Evolutionary conservation across 2,888 invertebrate species (phyloP), one percentile per base, ranked within the genome.

Genomic region (Troides aeacus): DNA sequence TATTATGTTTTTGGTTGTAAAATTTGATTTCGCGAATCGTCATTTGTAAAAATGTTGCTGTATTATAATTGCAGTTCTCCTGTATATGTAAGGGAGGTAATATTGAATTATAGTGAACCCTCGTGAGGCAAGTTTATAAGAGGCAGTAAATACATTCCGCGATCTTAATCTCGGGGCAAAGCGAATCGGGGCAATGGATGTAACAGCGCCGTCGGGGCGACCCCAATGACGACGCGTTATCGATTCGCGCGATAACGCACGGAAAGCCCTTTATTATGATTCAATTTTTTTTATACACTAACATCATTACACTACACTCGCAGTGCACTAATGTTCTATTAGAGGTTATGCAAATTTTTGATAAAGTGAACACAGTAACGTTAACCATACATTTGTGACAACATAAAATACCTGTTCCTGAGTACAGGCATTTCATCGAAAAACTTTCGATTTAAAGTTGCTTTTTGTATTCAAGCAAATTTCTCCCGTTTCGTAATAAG

Each of bases 141-240:
- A 67, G 74, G 78, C 75, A 74, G 72, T 74, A 73, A 71, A 73
- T 76, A 74, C 70, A 74, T 76, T 76, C 75, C 71, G 74, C 75
- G 84, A 84, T 86, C 77, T 76, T 81, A 88, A 88, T 88, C 86
- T 74, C 71, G 75, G 80, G 78, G 79, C 81, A 77, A 77, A 82
- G 85, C 80, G 82, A 84, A 81, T 76, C 79, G 81, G 84, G 84
- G 88, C 89, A 88, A 90, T 86, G 76, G 84, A 79, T 81, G 81
- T 81, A 82, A 80, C 78, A 78, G 78, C 75, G 72, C 75, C 76
- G 83, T 81, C 79, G 80, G 72, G 78, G 77, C 83, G 86, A 85
- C 81, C 84, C 84, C 80, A 85, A 84, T 85, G 81, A 81, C 78
- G 81, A 75, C 73, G 79, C 78, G 80, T 76, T 79, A 79, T 79